These are phyloP conservation scores for Lacerta bilineata DNA, from an alignment of 2,797 vertebrate genomes.

Conservation along the genomic window DNA sequence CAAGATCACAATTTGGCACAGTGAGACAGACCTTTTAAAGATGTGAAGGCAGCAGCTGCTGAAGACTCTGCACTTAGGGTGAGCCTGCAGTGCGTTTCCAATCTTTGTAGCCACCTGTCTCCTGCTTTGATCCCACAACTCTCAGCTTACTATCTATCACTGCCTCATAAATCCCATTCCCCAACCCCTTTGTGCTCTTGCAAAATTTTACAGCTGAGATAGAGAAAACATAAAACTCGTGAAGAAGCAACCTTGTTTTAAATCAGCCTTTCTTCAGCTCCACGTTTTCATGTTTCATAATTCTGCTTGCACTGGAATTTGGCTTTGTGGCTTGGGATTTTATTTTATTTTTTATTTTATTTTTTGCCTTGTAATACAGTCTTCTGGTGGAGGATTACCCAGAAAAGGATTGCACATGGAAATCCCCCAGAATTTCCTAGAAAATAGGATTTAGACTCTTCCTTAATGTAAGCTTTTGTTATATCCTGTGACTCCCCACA, in stretches of 20 bases:
- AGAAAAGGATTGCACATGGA: slow-evolving; percentile 64
- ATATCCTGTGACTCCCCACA: slow-evolving; percentile 61
- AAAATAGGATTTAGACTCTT: slow-evolving; percentile 74
- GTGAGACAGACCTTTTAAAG: background rate
- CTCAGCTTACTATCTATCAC: background rate
- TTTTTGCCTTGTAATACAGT: background rate
- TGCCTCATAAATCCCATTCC: background rate
- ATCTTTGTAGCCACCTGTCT: background rate
- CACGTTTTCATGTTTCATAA: background rate
- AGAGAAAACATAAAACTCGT: background rate
- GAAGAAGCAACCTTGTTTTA: background rate
- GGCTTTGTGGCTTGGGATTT: background rate
- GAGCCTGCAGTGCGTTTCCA: background rate
- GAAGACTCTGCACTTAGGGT: background rate
- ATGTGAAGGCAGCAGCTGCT: background rate
- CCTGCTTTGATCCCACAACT: background rate
- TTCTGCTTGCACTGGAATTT: background rate
- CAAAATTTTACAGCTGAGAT: background rate
- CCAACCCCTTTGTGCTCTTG: background rate
- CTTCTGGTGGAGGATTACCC: background rate
- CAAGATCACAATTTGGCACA: background rate
- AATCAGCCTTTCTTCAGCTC: background rate
- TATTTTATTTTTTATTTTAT: background rate
- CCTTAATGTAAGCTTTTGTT: slow-evolving; percentile 75
- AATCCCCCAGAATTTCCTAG: slow-evolving; percentile 68